Evolutionary conservation across 2,797 vertebrate genomes (phyloP), one percentile per base, ranked within the genome.

Genomic region (Rhodeus uyekii): DNA sequence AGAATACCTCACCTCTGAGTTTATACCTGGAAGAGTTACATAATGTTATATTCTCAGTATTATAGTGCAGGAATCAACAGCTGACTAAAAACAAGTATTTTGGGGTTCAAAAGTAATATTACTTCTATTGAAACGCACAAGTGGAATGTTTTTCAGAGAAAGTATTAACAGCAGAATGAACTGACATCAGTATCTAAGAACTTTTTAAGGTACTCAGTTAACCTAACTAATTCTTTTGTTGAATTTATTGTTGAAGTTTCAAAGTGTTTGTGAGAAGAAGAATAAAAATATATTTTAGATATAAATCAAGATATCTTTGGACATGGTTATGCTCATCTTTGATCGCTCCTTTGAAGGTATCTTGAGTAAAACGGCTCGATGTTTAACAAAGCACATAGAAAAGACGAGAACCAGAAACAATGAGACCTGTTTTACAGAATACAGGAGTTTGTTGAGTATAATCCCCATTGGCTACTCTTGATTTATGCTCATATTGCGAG

Each of bases 1-100:
- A 10, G 96, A 96, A 87, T 99, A 99, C n/a, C 94, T 88, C 74
- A 99, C 96, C 88, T 99, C 97, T 0, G 97, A 94, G 0, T 99
- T 99, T 88, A 95, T 89, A 77, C 97, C 98, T 99, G 93, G 27
- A 39, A 85, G 39, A 67, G 65, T 67, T 53, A 72, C 2, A 12
- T 8, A 81, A 64, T 46, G 61, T 27, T 22, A 29, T 24, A 48
- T 64, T 81, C 76, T 78, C 27, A 76, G 63, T 27, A 82, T 76
- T 77, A 58, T 27, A 29, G 44, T 58, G 4, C 16, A 27, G 29
- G 22, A 42, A 79, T 14, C 16, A 42, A 53, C n/a, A 68, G 14
- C 65, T 22, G 16, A 9, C 44, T 55, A 32, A 39, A 72, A 58
- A 16, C 18, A 27, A 27, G 24, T 16, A 48, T 72, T 13, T 4